Base-by-base conservation (phyloP, 2,888 invertebrate genomes). In the Rhabditoides inermis region DNA sequence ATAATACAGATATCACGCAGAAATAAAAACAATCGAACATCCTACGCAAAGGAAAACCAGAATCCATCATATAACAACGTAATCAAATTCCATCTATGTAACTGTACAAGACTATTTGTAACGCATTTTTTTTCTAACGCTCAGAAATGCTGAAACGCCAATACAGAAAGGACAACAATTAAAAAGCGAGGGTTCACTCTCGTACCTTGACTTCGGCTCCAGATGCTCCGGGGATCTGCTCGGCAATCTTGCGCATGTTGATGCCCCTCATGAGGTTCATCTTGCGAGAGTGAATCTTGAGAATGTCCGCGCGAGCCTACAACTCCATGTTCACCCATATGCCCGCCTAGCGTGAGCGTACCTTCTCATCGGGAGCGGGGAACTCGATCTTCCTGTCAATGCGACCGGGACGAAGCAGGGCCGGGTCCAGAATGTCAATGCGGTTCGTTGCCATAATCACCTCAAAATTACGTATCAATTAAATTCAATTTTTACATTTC, bases 331-430 rank as follows among this genome's bases (percentile, higher is more conserved):
- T n/a, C n/a, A n/a, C n/a, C n/a, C n/a, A n/a, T n/a, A n/a, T n/a
- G n/a, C n/a, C n/a, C n/a, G n/a, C n/a, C n/a, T n/a, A n/a, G n/a
- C n/a, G n/a, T n/a, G n/a, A n/a, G n/a, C n/a, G n/a, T n/a, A n/a
- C n/a, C n/a, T 95, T 95, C 79, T 98, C 95, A 76, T 95, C 95
- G 78, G 98, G 98, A 82, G 95, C 94, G 0, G 98, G 98, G 79
- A 99, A 98, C 79, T 98, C 98, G 77, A 98, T 99, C 81, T 99
- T 99, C 77, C 98, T 86, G 81, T 98, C 98, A 79, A 99, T 98
- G 78, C 98, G 86, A 10, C 98, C 98, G 18, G 98, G 95, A 75
- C 98, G 84, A 32, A 99, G 82, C 55, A 98, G 81, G 3, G 98
- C 98, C 28, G 94, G 91, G 79, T 98, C 98, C 48, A 98, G 82